Evolutionary conservation across 2,888 invertebrate species (phyloP), one percentile per base, ranked within the genome.

Genomic region (Linnaemya tessellans): DNA sequence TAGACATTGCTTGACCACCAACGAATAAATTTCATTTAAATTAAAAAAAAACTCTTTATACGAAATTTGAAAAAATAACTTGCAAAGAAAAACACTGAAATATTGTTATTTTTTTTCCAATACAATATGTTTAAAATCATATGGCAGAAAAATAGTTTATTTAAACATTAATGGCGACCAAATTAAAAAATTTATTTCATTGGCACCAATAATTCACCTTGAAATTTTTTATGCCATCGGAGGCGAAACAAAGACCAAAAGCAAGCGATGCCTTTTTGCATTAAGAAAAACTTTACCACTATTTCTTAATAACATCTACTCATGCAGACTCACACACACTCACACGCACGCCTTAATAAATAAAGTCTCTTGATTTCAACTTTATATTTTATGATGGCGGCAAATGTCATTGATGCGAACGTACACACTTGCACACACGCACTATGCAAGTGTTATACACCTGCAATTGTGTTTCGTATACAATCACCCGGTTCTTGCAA

Each of bases 381-480:
- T 25, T 81, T 80, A 81, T 81, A 84, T 79, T 87, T 87, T 83
- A 84, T 79, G 85, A 87, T 84, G 84, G 85, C 82, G 82, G 80
- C 82, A 54, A 86, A 80, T 86, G 84, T 84, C 87, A 87, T 82
- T 82, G 84, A 64, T 74, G 49, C 15, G 38, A 35, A 35, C 67
- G 60, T 7, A 68, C 41, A 74, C 7, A 68, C 41, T 30, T 51
- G 58, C n/a, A 22, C 41, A 13, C 8, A 54, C 10, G 18, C 13
- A 20, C 18, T 18, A n/a, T 54, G 35, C 82, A 86, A 65, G 65
- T 86, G 80, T 85, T 71, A 83, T 85, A 82, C 15, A 46, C 43
- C 13, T 22, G 22, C 56, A 86, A 71, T 75, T 51, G 43, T 25
- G 51, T 43, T 71, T 43, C 43, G 20, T 51, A 35, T 30, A 41